Percentiles rank a stretch among this genome's conserved stretches.
Evolutionary conservation across 1,140 invertebrate genomes (phyloP).

Genomic region (Drosophila albomicans): DNA sequence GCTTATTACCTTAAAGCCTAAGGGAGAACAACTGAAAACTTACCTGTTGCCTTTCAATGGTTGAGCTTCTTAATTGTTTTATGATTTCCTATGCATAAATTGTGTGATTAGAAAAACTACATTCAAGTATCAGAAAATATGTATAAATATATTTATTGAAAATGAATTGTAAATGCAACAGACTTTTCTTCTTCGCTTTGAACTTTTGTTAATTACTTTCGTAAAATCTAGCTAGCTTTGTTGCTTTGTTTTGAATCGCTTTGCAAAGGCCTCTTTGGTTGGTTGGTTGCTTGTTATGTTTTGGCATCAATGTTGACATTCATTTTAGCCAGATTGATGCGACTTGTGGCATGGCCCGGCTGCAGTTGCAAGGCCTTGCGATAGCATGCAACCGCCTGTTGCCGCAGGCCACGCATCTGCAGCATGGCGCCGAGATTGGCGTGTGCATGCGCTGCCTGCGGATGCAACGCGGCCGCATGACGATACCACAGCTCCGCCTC

Average conservation of each 20-base stretch:
- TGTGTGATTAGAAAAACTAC: no score
- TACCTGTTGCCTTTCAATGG: no score
- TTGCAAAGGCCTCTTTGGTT: neutral
- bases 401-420: slow-evolving; percentile 94
- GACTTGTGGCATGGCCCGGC: slow-evolving; percentile 93
- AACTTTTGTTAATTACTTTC: neutral
- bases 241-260: neutral
- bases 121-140: neutral
- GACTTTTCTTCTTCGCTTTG: neutral
- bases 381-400: slow-evolving; percentile 94
- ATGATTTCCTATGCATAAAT: no score
- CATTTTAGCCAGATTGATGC: slow-evolving; percentile 92
- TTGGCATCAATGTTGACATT: slow-evolving; percentile 45
- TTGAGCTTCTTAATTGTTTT: no score
- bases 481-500: slow-evolving; percentile 94
- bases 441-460: slow-evolving; percentile 91
- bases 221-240: neutral
- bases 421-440: slow-evolving; percentile 97
- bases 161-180: no score
- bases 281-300: slow-evolving; percentile 40
- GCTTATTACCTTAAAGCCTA: no score
- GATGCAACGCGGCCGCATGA: slow-evolving; percentile 86
- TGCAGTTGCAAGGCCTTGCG: slow-evolving; percentile 92
- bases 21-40: no score
- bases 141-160: neutral